Percentiles rank a stretch among this genome's conserved stretches.
Evolutionary conservation across 2,888 invertebrate species (phyloP).

Genomic region (Panorpa germanica): DNA sequence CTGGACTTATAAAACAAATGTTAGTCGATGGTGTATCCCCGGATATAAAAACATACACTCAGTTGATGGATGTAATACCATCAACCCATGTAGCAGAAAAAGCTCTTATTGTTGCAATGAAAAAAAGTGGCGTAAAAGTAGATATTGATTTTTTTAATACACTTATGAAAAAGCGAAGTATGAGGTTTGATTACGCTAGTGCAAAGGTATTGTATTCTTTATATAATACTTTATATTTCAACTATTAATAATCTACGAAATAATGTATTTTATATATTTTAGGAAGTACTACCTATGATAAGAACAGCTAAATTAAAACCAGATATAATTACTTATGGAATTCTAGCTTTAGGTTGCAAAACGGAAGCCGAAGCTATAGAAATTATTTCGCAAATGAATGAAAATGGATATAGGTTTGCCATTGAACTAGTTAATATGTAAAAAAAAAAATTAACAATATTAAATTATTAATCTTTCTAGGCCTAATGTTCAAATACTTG

Average conservation of each 20-base stretch:
- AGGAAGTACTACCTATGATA: constrained; percentile 37
- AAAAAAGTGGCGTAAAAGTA: constrained; percentile 33
- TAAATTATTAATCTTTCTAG: constrained; percentile 17
- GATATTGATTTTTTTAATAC: constrained; percentile 76
- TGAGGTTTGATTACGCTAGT: constrained; percentile 43
- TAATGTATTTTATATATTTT: constrained; percentile 15
- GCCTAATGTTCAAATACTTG: constrained; percentile 55
- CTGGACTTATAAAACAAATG: constrained; percentile 63
- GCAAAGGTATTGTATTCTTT: constrained; percentile 40
- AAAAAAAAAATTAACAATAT: constrained; percentile 1
- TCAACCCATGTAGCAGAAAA: constrained; percentile 45
- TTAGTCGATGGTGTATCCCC: constrained; percentile 41
- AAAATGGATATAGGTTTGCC: constrained; percentile 37
- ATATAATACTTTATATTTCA: background rate
- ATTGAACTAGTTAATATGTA: constrained; percentile 8
- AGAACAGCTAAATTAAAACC: constrained; percentile 34
- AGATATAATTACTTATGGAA: constrained; percentile 72
- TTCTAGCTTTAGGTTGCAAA: constrained; percentile 60
- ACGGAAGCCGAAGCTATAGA: constrained; percentile 38
- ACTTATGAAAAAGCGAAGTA: constrained; percentile 62
- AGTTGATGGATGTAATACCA: constrained; percentile 54
- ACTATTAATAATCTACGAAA: background rate
- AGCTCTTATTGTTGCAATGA: constrained; percentile 41
- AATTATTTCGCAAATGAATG: constrained; percentile 51
- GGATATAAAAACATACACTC: constrained; percentile 59